These are phyloP conservation scores for Sarcoramphus papa DNA, from an alignment of 2,797 vertebrate species.

Conservation along the genomic window DNA sequence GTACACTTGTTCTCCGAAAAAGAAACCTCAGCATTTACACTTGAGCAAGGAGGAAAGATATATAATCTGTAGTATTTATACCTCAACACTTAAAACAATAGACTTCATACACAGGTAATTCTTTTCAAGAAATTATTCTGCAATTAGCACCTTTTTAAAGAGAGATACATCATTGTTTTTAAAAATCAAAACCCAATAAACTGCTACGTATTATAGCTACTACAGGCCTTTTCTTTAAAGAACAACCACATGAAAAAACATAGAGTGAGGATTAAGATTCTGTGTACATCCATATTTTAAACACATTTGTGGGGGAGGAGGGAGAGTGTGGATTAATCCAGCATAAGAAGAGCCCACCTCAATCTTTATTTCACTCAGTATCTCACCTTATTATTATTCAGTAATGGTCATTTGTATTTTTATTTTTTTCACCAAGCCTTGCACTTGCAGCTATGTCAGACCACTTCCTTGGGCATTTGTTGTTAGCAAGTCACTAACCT, in stretches of 20 bases:
- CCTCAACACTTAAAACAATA: not conserved
- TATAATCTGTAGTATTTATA: not conserved
- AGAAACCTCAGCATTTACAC: not conserved
- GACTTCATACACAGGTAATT: not conserved
- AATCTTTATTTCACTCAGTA: not conserved
- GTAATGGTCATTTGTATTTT: not conserved
- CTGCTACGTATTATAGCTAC: not conserved
- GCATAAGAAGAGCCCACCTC: not conserved
- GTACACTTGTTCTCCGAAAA: not conserved
- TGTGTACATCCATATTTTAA: not conserved
- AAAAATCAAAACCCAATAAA: not conserved
- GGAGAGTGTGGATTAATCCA: not conserved
- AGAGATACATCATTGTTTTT: not conserved
- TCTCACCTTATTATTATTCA: not conserved
- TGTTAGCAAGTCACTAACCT: not conserved
- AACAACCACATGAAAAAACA: not conserved
- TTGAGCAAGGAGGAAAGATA: not conserved
- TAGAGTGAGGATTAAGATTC: not conserved
- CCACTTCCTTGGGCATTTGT: not conserved
- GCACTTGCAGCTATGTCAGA: not conserved
- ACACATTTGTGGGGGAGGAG: fast-evolving
- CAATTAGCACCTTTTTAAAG: not conserved
- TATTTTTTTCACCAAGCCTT: not conserved
- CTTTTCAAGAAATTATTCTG: not conserved
- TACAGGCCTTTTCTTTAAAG: not conserved